Percentiles rank a stretch among this genome's conserved stretches.
Evolutionary conservation across 2,888 invertebrate genomes (phyloP).

Genomic region (Anoplius nigerrimus): DNA sequence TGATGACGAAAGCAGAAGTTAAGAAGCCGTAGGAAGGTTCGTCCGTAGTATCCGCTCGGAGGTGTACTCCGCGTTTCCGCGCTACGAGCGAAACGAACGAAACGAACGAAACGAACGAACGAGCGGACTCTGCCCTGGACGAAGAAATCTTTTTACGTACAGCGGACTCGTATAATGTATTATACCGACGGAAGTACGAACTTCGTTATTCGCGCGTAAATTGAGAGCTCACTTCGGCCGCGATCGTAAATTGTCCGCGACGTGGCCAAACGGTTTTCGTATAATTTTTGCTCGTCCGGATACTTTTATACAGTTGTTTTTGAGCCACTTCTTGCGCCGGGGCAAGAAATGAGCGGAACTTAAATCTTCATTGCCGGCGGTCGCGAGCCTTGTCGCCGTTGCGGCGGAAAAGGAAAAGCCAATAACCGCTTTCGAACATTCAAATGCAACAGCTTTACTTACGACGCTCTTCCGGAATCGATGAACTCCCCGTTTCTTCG

Average conservation of each 20-base stretch:
- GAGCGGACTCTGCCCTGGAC: too few relatives aligned
- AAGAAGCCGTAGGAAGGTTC: constrained; percentile 43
- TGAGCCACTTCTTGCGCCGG: too few relatives aligned
- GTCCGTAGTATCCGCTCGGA: constrained; percentile 31
- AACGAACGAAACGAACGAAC: constrained; percentile 24
- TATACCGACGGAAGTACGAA: constrained; percentile 40
- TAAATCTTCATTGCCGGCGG: neutral
- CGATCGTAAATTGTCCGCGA: constrained; percentile 4
- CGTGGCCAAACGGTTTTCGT: neutral
- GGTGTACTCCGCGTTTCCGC: constrained; percentile 47
- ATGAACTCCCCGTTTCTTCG: too few relatives aligned
- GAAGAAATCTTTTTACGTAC: too few relatives aligned
- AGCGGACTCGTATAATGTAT: constrained; percentile 46
- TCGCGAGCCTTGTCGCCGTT: too few relatives aligned
- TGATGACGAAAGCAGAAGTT: constrained; percentile 63
- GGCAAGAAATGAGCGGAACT: neutral
- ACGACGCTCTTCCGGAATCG: too few relatives aligned
- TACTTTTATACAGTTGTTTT: too few relatives aligned
- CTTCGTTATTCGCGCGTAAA: constrained; percentile 24
- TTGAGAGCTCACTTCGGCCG: constrained; percentile 11
- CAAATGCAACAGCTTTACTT: too few relatives aligned
- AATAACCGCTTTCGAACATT: too few relatives aligned
- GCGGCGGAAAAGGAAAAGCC: too few relatives aligned
- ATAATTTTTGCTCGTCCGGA: neutral
- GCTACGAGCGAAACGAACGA: constrained; percentile 19